phyloP scores from a whole-genome alignment of 2,888 invertebrate genomes.

The Yponomeuta malinellus region DNA sequence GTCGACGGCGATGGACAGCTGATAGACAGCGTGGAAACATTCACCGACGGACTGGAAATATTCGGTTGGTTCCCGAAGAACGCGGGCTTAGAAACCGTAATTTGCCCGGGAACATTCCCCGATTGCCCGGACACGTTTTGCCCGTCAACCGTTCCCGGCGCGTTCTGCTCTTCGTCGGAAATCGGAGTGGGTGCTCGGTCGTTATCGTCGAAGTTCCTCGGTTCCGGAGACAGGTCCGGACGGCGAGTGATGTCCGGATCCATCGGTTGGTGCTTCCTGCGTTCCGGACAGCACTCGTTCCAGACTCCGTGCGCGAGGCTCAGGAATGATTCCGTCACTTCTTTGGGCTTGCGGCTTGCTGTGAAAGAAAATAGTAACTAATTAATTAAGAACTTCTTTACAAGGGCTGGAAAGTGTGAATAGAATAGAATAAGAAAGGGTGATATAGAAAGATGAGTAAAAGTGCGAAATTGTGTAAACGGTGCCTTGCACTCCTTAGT shows the following conservation, averaged over 20 bases:
- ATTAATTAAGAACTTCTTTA: too few relatives aligned
- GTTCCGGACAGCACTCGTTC: conserved; percentile 53
- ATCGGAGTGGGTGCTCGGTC: conserved; percentile 41
- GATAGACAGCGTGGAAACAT: not conserved
- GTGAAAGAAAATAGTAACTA: conserved; percentile 22
- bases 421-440: too few relatives aligned
- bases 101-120: too few relatives aligned
- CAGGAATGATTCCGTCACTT: conserved; percentile 41
- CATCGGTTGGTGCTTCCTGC: conserved; percentile 32
- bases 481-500: too few relatives aligned
- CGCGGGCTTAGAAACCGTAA: not conserved
- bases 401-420: too few relatives aligned
- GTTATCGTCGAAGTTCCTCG: conserved; percentile 43
- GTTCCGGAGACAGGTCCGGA: conserved; percentile 39
- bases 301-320: conserved; percentile 44
- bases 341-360: conserved; percentile 51
- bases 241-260: conserved; percentile 32
- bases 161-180: conserved; percentile 38
- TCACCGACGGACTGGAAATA: not conserved
- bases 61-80: not conserved
- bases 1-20: not conserved
- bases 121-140: too few relatives aligned
- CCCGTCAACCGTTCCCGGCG: too few relatives aligned
- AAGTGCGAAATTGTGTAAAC: too few relatives aligned
- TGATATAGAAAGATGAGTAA: too few relatives aligned